Base-by-base conservation (phyloP, 1,140 invertebrate species). In the Littorina saxatilis region DNA sequence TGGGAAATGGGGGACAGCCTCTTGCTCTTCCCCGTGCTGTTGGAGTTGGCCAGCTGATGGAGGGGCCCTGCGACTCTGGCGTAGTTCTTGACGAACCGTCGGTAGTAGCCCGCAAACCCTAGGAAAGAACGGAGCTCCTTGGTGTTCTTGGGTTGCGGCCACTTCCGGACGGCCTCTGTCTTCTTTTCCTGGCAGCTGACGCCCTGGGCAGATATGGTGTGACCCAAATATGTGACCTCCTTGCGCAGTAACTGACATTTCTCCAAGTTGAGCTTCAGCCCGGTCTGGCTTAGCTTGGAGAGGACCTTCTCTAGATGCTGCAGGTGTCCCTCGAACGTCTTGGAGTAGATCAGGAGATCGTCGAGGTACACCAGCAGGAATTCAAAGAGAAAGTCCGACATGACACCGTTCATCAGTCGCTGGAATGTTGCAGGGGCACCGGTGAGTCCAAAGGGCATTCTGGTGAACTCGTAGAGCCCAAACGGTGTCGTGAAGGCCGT, bases 161-260 rank as follows among this genome's bases (percentile, higher is more conserved):
- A n/a, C n/a, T 88, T 70, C 66, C 73, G 58, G 23, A 92, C 82
- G 23, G 85, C 85, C 47, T 82, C 43, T 27, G 89, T 80, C 80
- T 92, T 92, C 0, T 82, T 77, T 29, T 82, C 83, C 73, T 89
- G 83, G 15, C 86, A 78, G 27, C 68, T 43, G 13, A 90, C 75
- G 11, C 87, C 90, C 23, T 88, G 66, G n/a, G 50, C 76, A 1
- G 75, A 84, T 1, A 91, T 84, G 20, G 83, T 61, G 66, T 90
- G 86, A 2, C 89, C 89, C 0, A 91, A 66, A 78, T 84, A 89
- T n/a, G 75, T 73, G 13, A 89, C 72, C 37, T 83, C 23, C 47
- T 77, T 82, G 61, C 90, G 83, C 35, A 89, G 91, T 80, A 94
- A 93, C 43, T 91, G 78, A 50, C 90, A 93, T 88, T 94, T 94